A percentile compares a stretch with the other conserved stretches of the same genome.
Conservation (phyloP, 64 coral and sea anemone genomes). For the Montipora sp. region DNA sequence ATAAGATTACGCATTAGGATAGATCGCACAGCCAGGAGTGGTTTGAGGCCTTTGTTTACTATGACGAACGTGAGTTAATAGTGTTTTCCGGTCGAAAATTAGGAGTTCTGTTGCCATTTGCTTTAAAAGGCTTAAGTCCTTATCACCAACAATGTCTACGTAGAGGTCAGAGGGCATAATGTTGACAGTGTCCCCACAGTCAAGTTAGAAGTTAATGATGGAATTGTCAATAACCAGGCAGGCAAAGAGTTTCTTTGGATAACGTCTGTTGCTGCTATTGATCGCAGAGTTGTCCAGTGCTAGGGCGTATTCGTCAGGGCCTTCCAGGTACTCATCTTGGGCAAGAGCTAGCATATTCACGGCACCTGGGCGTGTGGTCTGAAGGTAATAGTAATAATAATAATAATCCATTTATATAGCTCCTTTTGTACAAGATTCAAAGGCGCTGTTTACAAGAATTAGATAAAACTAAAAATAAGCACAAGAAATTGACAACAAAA, state of each 20-base stretch:
- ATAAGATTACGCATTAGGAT: slow-evolving; percentile 43
- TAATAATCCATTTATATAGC: too few species aligned
- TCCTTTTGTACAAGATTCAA: too few species aligned
- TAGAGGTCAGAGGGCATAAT: slow-evolving; percentile 55
- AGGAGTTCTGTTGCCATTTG: neutral
- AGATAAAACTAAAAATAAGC: too few species aligned
- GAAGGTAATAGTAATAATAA: too few species aligned
- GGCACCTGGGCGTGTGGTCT: too few species aligned
- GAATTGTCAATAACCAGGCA: neutral
- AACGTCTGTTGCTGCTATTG: neutral
- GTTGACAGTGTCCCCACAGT: neutral
- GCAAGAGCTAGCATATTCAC: too few species aligned
- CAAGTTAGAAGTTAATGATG: neutral
- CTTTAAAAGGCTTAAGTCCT: neutral
- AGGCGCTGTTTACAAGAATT: too few species aligned
- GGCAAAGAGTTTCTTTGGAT: too few species aligned
- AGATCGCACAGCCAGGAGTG: slow-evolving; percentile 30
- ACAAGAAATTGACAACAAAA: too few species aligned
- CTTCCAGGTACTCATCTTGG: too few species aligned
- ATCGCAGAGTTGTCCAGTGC: neutral
- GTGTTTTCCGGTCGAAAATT: slow-evolving; percentile 16
- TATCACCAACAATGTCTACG: neutral
- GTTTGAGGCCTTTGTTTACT: neutral
- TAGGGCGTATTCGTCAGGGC: neutral
- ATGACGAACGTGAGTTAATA: slow-evolving; percentile 9